Evolutionary conservation across 2,797 vertebrate genomes (phyloP).

Genomic region (Cossypha caffra): DNA sequence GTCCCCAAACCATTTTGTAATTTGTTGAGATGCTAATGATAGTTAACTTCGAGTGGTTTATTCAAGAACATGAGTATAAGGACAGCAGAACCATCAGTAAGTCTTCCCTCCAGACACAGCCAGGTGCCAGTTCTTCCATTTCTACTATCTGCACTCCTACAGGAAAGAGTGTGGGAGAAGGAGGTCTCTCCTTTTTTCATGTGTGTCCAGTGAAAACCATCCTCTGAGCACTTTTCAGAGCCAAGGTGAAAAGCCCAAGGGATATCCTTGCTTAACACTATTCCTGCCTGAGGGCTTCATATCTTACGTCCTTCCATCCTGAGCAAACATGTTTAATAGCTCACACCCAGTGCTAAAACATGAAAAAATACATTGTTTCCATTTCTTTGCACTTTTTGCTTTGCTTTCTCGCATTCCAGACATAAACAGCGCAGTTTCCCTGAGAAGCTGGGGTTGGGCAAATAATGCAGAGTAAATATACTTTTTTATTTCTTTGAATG

Average conservation of each 20-base stretch:
- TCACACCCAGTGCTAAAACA: not conserved
- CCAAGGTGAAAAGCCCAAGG: not conserved
- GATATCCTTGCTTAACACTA: rapidly evolving
- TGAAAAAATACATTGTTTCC: not conserved
- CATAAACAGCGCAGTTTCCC: not conserved
- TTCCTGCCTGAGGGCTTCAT: not conserved
- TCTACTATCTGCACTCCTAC: not conserved
- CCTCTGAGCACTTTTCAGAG: not conserved
- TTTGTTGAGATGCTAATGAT: conserved; percentile 46
- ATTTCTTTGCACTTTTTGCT: not conserved
- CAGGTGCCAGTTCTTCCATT: not conserved
- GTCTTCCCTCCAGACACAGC: not conserved
- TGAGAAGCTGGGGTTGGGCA: not conserved
- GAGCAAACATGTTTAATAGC: rapidly evolving
- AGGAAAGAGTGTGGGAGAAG: not conserved
- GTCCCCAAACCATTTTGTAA: not conserved
- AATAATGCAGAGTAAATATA: not conserved
- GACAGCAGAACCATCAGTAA: not conserved
- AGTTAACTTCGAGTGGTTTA: not conserved
- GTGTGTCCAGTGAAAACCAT: not conserved
- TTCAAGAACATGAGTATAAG: not conserved
- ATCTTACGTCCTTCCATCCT: not conserved
- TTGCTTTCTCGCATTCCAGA: not conserved
- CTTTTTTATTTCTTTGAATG: not conserved
- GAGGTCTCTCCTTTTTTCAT: not conserved